These are phyloP conservation scores for Drosophila ananassae DNA, from an alignment of 1,140 invertebrate species.

Conservation along the genomic window DNA sequence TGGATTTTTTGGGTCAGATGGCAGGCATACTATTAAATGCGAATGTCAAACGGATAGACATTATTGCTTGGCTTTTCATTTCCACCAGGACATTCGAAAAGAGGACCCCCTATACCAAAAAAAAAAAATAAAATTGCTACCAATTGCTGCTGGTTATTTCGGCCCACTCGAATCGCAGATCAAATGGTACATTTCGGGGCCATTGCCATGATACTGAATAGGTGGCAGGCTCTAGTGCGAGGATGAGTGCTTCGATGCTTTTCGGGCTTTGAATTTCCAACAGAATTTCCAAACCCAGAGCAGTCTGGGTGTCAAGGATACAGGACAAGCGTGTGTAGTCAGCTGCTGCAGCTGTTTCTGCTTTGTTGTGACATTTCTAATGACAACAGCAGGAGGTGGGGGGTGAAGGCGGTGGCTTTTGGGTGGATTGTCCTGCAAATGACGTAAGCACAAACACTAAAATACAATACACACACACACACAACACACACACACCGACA, in stretches of 20 bases:
- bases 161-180: conserved; percentile 20
- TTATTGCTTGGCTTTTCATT: conserved; percentile 63
- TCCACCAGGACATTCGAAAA: conserved; percentile 60
- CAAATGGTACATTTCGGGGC: conserved; percentile 19
- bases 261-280: conserved; percentile 13
- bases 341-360: conserved; percentile 63
- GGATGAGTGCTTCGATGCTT: not conserved
- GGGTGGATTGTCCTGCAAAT: conserved; percentile 55
- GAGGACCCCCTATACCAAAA: conserved; percentile 25
- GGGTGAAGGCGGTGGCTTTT: conserved; percentile 3
- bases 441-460: conserved; percentile 56
- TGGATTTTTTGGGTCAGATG: not conserved
- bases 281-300: conserved; percentile 19
- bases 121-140: conserved; percentile 23
- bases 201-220: conserved; percentile 25
- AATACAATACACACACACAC: conserved; percentile 1
- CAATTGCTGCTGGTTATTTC: conserved; percentile 29
- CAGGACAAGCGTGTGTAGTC: conserved; percentile 29
- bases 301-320: conserved; percentile 38
- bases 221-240: not conserved
- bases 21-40: conserved; percentile 62
- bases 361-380: conserved; percentile 81
- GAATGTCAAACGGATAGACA: conserved; percentile 66
- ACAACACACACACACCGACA: conserved; percentile 23
- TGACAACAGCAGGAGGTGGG: conserved; percentile 57